Percentiles rank a stretch among this genome's conserved stretches.
These are phyloP conservation scores for Melanotaenia maccullochi DNA, from an alignment of 2,797 vertebrate species.

Conservation along the genomic window DNA sequence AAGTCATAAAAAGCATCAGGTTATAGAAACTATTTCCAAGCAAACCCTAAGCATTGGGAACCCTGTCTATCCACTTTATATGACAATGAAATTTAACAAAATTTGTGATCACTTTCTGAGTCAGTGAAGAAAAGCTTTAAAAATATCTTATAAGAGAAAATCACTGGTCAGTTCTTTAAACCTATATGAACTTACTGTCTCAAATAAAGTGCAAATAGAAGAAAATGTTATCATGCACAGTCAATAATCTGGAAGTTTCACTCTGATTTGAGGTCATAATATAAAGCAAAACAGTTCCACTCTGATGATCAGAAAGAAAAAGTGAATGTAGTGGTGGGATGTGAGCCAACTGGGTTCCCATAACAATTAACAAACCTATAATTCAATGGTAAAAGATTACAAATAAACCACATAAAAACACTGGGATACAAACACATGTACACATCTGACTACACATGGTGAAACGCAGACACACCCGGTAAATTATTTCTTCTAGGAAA, in stretches of 20 bases:
- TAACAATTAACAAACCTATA: slow-evolving; percentile 30
- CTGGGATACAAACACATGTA: slow-evolving; percentile 21
- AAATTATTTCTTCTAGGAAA: slow-evolving; percentile 46
- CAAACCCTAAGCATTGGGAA: slow-evolving; percentile 2
- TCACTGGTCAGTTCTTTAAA: background rate
- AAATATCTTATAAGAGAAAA: background rate
- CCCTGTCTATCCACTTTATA: slow-evolving; percentile 6
- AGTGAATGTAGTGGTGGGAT: background rate
- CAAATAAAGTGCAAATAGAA: background rate
- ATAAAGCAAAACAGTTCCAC: background rate
- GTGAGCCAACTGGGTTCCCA: slow-evolving; percentile 3
- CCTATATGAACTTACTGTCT: background rate
- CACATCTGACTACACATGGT: slow-evolving; percentile 11
- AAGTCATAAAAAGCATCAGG: slow-evolving; percentile 9
- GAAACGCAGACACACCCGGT: slow-evolving; percentile 16
- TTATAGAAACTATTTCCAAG: slow-evolving; percentile 21
- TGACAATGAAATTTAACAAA: slow-evolving; percentile 12
- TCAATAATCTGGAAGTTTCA: background rate
- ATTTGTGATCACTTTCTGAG: slow-evolving; percentile 16
- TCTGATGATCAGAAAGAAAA: slow-evolving; percentile 6
- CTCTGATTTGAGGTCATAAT: background rate
- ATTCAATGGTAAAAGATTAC: slow-evolving; percentile 56
- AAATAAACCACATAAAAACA: slow-evolving; percentile 61
- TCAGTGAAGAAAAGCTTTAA: slow-evolving; percentile 14
- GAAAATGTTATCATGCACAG: background rate